Evolutionary conservation across 1,140 invertebrate genomes (phyloP).

Genomic region (Drosophila baimaii): DNA sequence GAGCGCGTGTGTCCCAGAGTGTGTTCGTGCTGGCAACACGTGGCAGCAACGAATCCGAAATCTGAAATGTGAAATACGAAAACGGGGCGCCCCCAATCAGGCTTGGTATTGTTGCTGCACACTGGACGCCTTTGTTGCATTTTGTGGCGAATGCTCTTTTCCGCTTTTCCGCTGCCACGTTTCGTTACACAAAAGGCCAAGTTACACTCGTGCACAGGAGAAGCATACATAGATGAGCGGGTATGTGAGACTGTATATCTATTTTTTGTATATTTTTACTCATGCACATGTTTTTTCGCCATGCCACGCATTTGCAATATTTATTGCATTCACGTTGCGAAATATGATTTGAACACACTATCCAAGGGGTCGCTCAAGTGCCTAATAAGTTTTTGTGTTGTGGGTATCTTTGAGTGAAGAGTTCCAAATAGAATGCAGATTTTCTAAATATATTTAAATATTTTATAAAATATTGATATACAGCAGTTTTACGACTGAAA

Average conservation of each 20-base stretch:
- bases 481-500: no score
- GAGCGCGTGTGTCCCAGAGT: constrained; percentile 38
- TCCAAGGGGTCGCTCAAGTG: not conserved
- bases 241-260: not conserved
- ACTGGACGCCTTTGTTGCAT: constrained; percentile 35
- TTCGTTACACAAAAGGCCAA: constrained; percentile 48
- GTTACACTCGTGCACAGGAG: constrained; percentile 32
- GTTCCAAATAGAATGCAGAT: no score
- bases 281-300: constrained; percentile 21
- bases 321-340: constrained; percentile 55
- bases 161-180: constrained; percentile 50
- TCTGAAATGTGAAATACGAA: constrained; percentile 22
- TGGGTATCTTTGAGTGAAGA: no score
- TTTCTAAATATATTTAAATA: no score
- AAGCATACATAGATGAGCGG: constrained; percentile 2
- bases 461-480: no score
- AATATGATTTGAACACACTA: constrained; percentile 46
- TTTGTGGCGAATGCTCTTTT: constrained; percentile 46
- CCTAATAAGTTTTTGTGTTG: no score
- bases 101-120: constrained; percentile 51
- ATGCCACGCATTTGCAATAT: constrained; percentile 51
- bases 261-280: constrained; percentile 6
- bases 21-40: constrained; percentile 66
- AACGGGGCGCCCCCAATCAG: constrained; percentile 34
- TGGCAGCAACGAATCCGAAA: constrained; percentile 64